Base-by-base conservation (phyloP, 2,888 invertebrate genomes). In the Crematogaster levior region DNA sequence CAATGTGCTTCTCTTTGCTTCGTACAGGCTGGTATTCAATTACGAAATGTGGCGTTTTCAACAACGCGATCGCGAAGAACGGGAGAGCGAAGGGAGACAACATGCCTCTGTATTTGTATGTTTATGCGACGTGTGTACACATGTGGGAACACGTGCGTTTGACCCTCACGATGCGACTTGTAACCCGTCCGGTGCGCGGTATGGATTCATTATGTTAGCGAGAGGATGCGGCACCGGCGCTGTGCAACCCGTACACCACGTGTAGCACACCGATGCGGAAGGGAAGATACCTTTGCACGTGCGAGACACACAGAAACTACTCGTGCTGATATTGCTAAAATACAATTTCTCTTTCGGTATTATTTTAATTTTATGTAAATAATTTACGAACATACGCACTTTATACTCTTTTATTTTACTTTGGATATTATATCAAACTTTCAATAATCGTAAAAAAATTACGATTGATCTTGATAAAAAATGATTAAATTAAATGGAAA, bases 41-140 rank as follows among this genome's bases (percentile, higher is more conserved):
- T 88, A 85, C 88, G 88, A 88, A 83, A 88, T 86, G 88, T 80
- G 88, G 81, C 88, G 86, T 85, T 86, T 88, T 88, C 88, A 82
- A 86, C 88, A 86, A 88, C 84, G 80, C 81, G 37, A 21, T 60
- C 27, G 48, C 75, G 34, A 75, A 75, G 70, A 70, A 37, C 40
- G 37, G 51, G 60, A 37, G 83, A 84, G 58, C 72, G 80, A 66
- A 60, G 56, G 73, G 51, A 72, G 51, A 68, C 66, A 79, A 82
- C 48, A 21, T 21, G 34, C 73, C 24, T 21, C 30, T 56, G 77
- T 53, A 27, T 37, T 70, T 43, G 46, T 40, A 34, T 40, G 70
- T 56, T 72, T 12, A 46, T 43, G 34, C 27, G 46, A 60, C 12
- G 43, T 65, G 63, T 46, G 65, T 15, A 30, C 73, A 37, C 56